phyloP scores from a whole-genome alignment of 2,113 vertebrate genomes.

The Danio rerio region DNA sequence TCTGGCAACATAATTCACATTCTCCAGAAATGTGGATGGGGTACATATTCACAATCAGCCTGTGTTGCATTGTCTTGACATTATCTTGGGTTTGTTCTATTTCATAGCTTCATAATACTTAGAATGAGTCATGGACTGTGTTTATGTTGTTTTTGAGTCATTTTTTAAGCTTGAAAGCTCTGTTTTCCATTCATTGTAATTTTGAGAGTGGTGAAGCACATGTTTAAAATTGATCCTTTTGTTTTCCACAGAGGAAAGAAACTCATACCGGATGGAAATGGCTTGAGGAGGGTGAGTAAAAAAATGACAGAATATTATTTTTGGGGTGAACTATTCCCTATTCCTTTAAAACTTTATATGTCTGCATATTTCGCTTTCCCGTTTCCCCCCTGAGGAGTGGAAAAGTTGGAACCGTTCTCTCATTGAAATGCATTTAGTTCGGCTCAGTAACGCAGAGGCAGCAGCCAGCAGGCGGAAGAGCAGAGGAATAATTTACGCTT shows the following conservation, averaged over 20 bases:
- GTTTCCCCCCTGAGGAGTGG: slow-evolving; percentile 58
- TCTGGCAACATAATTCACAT: no score
- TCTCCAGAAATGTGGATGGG: no score
- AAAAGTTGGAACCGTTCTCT: slow-evolving; percentile 36
- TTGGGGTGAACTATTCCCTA: background rate
- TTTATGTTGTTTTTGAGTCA: background rate
- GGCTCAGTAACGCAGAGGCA: slow-evolving; percentile 43
- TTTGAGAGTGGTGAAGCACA: background rate
- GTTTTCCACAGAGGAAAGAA: background rate
- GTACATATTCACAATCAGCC: no score
- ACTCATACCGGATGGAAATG: background rate
- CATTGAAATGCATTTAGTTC: slow-evolving; percentile 49
- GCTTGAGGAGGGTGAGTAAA: background rate
- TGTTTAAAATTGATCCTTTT: slow-evolving; percentile 5
- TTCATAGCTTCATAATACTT: slow-evolving; percentile 2
- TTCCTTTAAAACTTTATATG: background rate
- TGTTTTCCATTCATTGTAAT: background rate
- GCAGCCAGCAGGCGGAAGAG: slow-evolving; percentile 51
- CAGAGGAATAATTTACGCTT: slow-evolving; percentile 51
- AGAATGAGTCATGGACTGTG: background rate
- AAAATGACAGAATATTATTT: background rate
- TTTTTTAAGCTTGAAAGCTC: background rate
- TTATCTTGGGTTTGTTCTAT: background rate
- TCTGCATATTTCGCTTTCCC: background rate
- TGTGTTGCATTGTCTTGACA: no score